Evolutionary conservation across 2,888 invertebrate species (phyloP), one percentile per base, ranked within the genome.

Genomic region (Pyrocoelia pectoralis): DNA sequence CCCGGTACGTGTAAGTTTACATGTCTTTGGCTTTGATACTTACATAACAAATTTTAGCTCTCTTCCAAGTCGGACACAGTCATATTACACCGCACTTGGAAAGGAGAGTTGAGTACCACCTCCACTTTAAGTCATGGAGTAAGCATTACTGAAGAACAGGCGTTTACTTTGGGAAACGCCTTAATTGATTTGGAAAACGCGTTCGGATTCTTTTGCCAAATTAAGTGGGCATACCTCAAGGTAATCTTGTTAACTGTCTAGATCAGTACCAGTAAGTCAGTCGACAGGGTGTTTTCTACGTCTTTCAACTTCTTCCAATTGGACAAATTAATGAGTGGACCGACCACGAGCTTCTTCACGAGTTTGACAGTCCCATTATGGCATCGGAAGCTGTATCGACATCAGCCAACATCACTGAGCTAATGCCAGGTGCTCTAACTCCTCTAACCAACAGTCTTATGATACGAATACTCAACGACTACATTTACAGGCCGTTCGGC

Each of bases 261-360:
- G n/a, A n/a, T n/a, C n/a, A n/a, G n/a, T n/a, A n/a, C n/a, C n/a
- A n/a, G n/a, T n/a, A n/a, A n/a, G n/a, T n/a, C n/a, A n/a, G n/a
- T n/a, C n/a, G n/a, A n/a, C n/a, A n/a, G 85, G 81, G 83, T n/a
- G 80, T 82, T 8, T 80, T 91, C 63, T 89, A 84, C 76, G 76
- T 92, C 9, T 80, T 92, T n/a, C 91, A 94, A 87, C 89, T 91
- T 1, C 85, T 94, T 4, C 91, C 93, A 0, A 88, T 94, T 54
- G 93, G 93, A 0, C 88, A 89, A 0, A 75, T 91, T 19, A 88
- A 89, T 69, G 79, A 84, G 0, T 93, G 93, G 87, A 88, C 88
- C 0, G 90, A 93, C 58, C 91, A 89, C 71, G 94, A 95, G 73
- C 77, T 95, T 24, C 80, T 87, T 2, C 93, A 93, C 74, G 95